Percentiles rank a stretch among this genome's conserved stretches.
Conservation (phyloP, 2,888 invertebrate genomes). For the Amaurobius ferox region DNA sequence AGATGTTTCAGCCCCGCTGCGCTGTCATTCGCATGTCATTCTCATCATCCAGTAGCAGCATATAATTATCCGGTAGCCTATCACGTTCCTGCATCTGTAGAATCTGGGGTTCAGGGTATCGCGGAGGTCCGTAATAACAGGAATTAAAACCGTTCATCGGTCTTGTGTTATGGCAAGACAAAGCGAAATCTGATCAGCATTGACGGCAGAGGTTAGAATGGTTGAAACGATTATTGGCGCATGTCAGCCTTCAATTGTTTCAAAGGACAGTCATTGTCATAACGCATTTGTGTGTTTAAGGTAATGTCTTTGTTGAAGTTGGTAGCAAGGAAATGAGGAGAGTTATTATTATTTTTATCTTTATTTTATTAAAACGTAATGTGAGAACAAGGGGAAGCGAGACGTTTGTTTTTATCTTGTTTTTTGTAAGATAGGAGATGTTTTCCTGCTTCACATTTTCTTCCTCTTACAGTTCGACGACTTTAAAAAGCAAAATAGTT, state of each 20-base stretch:
- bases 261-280: conserved; percentile 2
- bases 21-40: conserved; percentile 5
- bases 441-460: no score
- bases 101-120: conserved; percentile 1
- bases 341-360: background rate
- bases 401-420: no score
- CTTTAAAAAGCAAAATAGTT: no score
- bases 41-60: background rate
- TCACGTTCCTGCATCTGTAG: background rate
- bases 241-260: conserved; percentile 12
- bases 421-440: no score
- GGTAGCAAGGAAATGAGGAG: background rate
- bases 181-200: background rate
- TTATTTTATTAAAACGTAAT: background rate
- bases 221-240: conserved; percentile 4
- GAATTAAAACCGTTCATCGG: conserved; percentile 7
- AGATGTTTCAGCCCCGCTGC: conserved; percentile 7
- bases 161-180: background rate
- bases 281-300: conserved; percentile 14
- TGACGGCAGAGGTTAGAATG: background rate
- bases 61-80: conserved; percentile 25
- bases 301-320: conserved; percentile 10
- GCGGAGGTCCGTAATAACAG: background rate
- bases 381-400: background rate
- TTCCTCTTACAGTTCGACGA: no score